Percentiles rank a stretch among this genome's conserved stretches.
Conservation (phyloP, 2,113 vertebrate genomes). For the Zosterops borbonicus region DNA sequence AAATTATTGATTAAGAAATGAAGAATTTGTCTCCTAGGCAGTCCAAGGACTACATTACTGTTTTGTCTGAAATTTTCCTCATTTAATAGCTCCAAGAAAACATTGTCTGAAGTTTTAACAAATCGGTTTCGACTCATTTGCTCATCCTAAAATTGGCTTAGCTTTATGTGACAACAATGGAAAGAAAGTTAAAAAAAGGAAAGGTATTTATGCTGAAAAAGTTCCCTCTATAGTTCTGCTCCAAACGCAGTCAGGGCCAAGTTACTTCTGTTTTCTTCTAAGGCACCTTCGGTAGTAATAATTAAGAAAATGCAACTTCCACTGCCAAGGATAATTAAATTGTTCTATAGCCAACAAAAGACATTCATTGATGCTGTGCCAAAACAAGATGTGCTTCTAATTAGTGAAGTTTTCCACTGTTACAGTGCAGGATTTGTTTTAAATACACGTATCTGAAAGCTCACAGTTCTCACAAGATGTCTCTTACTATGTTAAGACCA, state of each 20-base stretch:
- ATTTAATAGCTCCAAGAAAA: background rate
- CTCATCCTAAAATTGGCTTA: background rate
- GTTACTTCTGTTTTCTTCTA: constrained; percentile 2
- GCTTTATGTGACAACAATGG: background rate
- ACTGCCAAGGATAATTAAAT: background rate
- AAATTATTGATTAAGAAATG: background rate
- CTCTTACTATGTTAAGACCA: background rate
- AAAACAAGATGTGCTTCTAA: background rate
- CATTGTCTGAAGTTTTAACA: background rate
- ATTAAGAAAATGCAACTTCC: background rate
- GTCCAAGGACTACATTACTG: background rate
- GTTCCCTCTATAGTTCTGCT: background rate
- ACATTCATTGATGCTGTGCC: background rate
- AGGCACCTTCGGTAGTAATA: background rate
- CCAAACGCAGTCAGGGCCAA: background rate
- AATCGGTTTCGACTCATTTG: background rate
- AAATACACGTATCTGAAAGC: background rate
- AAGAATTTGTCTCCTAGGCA: background rate
- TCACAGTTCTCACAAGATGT: background rate
- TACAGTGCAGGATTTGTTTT: background rate
- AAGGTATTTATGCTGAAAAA: background rate
- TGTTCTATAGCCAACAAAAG: background rate
- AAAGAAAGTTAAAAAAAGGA: background rate
- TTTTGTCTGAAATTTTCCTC: background rate
- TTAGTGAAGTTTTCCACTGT: background rate